Percentiles rank a stretch among this genome's conserved stretches.
These are phyloP conservation scores for Drosophila grimshawi DNA, from an alignment of 1,140 invertebrate genomes.

Conservation along the genomic window DNA sequence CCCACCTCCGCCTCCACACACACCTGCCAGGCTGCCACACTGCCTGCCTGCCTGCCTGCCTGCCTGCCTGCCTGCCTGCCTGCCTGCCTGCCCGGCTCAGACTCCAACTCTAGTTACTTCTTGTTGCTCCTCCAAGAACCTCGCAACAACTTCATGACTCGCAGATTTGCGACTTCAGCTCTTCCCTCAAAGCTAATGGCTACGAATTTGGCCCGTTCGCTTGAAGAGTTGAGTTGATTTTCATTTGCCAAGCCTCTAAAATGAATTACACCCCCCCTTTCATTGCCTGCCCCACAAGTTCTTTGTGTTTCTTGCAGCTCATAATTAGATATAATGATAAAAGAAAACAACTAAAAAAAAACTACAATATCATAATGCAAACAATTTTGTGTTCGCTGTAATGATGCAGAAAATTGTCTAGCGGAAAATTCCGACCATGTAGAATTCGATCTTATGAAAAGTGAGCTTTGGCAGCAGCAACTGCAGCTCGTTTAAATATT, in stretches of 20 bases:
- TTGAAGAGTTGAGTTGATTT: slow-evolving; percentile 35
- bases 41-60: background rate
- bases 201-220: slow-evolving; percentile 27
- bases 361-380: slow-evolving; percentile 53
- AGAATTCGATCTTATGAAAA: slow-evolving; percentile 22
- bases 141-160: slow-evolving; percentile 13
- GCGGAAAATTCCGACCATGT: slow-evolving; percentile 31
- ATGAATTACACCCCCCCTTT: background rate
- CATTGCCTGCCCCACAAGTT: slow-evolving; percentile 33
- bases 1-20: slow-evolving; percentile 53
- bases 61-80: background rate
- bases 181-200: slow-evolving; percentile 29
- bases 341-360: slow-evolving; percentile 6
- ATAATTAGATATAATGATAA: slow-evolving; percentile 75
- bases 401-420: slow-evolving; percentile 65
- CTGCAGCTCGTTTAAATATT: slow-evolving; percentile 46
- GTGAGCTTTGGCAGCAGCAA: background rate
- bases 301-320: slow-evolving; percentile 51
- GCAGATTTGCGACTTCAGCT: background rate
- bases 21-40: slow-evolving; percentile 30
- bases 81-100: no score
- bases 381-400: slow-evolving; percentile 52
- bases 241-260: slow-evolving; percentile 55
- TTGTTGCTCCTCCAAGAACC: slow-evolving; percentile 17
- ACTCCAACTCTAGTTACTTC: background rate